Evolutionary conservation across 2,797 vertebrate genomes (phyloP).

Genomic region (Acrossocheilus fasciatus): DNA sequence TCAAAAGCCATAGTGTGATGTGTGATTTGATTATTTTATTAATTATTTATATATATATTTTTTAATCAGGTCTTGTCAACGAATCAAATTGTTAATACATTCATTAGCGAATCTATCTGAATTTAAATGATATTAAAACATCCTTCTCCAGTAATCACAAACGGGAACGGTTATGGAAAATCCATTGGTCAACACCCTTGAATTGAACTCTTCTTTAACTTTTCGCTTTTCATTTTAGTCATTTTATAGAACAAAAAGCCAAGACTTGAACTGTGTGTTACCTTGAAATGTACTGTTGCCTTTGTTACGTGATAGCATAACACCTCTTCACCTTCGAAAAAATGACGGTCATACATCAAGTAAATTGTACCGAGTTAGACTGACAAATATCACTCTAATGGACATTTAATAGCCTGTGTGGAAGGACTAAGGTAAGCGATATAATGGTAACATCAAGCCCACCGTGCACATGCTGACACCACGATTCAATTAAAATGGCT

Average conservation of each 20-base stretch:
- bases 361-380: slow-evolving; percentile 78
- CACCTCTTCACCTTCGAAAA: slow-evolving; percentile 77
- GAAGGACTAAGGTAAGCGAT: slow-evolving; percentile 51
- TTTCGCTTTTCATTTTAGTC: not conserved
- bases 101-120: not conserved
- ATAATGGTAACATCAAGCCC: slow-evolving; percentile 43
- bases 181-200: not conserved
- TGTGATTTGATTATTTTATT: not conserved
- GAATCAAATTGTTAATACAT: not conserved
- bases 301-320: slow-evolving; percentile 64
- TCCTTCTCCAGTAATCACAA: not conserved
- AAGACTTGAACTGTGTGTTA: not conserved
- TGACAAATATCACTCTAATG: slow-evolving; percentile 75
- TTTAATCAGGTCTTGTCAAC: not conserved
- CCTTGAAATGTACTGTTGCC: slow-evolving; percentile 63
- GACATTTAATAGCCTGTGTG: slow-evolving; percentile 57
- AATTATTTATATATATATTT: too few relatives aligned
- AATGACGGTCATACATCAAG: slow-evolving; percentile 79
- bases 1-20: not conserved
- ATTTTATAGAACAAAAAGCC: not conserved
- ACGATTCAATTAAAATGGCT: slow-evolving; percentile 53
- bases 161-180: not conserved
- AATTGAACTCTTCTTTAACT: not conserved
- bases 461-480: slow-evolving; percentile 29
- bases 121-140: not conserved